phyloP scores from a whole-genome alignment of 2,888 invertebrate genomes.

The Coenonympha arcania region DNA sequence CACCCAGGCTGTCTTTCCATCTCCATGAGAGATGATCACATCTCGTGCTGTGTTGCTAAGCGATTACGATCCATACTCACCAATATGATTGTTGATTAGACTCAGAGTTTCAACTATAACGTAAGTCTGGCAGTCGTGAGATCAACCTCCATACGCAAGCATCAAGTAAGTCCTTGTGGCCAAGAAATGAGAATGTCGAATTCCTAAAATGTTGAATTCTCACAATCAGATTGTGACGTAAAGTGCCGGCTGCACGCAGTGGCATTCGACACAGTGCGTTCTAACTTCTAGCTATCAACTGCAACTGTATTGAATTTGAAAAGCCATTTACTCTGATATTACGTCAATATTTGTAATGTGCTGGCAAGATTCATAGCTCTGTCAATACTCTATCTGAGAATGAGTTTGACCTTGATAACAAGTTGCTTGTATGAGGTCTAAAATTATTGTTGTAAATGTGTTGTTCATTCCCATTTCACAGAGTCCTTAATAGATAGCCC shows the following conservation, averaged over 20 bases:
- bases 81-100: no score
- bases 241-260: not conserved
- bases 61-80: no score
- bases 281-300: not conserved
- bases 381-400: not conserved
- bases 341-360: slow-evolving; percentile 7
- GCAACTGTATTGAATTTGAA: slow-evolving; percentile 4
- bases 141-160: no score
- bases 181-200: no score
- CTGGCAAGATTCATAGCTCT: not conserved
- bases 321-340: slow-evolving; percentile 6
- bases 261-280: not conserved
- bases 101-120: no score
- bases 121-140: no score
- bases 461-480: not conserved
- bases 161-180: no score
- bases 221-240: not conserved
- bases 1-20: no score
- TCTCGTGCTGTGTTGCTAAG: no score
- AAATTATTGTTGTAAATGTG: not conserved
- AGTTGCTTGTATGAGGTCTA: not conserved
- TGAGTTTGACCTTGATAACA: not conserved
- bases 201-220: no score
- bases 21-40: no score
- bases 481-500: no score